Percentiles rank a stretch among this genome's conserved stretches.
Evolutionary conservation across 1,140 invertebrate species (phyloP).

Genomic region (Asobara japonica): DNA sequence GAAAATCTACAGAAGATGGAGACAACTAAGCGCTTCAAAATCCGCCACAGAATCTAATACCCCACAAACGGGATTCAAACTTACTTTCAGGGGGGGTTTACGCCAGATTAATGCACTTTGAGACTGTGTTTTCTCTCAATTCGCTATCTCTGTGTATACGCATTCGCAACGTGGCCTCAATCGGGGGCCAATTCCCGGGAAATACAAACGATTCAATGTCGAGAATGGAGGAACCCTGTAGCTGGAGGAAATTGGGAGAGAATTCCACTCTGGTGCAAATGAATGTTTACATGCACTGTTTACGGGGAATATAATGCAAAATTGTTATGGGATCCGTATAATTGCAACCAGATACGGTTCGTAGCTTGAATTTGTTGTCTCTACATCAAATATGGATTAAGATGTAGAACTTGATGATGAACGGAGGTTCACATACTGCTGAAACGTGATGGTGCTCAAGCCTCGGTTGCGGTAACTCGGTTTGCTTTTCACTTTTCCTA

Average conservation of each 20-base stretch:
- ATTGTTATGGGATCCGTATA: background rate
- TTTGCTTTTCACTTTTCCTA: no score
- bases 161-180: background rate
- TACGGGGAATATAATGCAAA: background rate
- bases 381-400: no score
- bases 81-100: background rate
- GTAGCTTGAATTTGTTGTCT: no score
- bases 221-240: background rate
- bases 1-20: background rate
- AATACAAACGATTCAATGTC: conserved; percentile 4
- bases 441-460: no score
- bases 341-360: background rate
- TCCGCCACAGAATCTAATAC: background rate
- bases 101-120: background rate
- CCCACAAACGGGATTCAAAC: background rate
- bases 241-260: background rate
- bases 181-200: background rate
- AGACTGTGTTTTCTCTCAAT: background rate
- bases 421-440: no score
- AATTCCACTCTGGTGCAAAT: background rate
- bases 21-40: no score
- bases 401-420: no score
- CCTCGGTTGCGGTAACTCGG: no score
- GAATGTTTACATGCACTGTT: background rate
- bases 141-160: background rate